phyloP scores from a whole-genome alignment of 2,113 vertebrate genomes.

The Oreocharis arfaki region DNA sequence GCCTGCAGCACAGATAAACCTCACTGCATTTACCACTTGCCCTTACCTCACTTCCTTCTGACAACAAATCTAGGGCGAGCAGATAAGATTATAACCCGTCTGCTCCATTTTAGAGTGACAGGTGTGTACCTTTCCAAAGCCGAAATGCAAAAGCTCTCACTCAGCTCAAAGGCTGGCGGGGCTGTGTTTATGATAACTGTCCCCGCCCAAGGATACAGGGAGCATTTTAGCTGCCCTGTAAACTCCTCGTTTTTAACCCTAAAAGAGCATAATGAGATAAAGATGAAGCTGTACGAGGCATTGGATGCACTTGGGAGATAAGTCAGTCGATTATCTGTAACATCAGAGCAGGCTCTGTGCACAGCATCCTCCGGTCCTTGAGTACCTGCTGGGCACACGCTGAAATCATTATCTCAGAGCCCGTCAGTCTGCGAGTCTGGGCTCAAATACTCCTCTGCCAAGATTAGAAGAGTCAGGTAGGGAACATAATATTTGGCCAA shows the following conservation, averaged over 20 bases:
- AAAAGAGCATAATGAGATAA: constrained; percentile 1
- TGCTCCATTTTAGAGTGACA: constrained; percentile 75
- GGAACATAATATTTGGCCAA: background rate
- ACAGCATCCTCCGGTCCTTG: background rate
- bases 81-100: constrained; percentile 86
- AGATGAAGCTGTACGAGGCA: background rate
- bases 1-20: constrained; percentile 33
- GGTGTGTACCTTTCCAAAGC: constrained; percentile 78
- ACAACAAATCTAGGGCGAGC: constrained; percentile 57
- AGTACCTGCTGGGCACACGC: background rate
- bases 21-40: constrained; percentile 63
- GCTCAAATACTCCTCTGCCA: background rate
- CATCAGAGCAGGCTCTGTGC: background rate
- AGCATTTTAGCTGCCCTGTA: background rate
- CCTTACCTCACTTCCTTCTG: constrained; percentile 82
- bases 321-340: background rate
- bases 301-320: background rate
- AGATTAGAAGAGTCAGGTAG: background rate
- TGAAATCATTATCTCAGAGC: background rate
- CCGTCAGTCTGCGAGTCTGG: background rate
- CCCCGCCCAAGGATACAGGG: background rate
- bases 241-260: background rate
- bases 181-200: constrained; percentile 43
- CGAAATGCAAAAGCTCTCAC: constrained; percentile 59
- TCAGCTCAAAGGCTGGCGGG: constrained; percentile 25